Percentiles rank a stretch among this genome's conserved stretches.
phyloP scores from a whole-genome alignment of 1,140 invertebrate species.

The Venustaconcha ellipsiformis region DNA sequence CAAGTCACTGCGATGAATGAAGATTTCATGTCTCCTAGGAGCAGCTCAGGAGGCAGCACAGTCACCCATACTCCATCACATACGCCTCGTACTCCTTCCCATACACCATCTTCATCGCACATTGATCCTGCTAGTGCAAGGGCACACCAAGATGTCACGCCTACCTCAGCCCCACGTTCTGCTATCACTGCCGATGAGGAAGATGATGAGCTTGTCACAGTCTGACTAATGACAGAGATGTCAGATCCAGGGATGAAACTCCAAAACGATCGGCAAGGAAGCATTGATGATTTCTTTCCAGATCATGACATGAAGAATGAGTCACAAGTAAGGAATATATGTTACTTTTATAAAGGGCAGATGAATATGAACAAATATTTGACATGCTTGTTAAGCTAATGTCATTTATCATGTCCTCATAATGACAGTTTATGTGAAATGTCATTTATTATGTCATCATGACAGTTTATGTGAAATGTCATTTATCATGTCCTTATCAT shows the following conservation, averaged over 20 bases:
- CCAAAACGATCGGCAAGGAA: slow-evolving; percentile 23
- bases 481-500: too few relatives aligned
- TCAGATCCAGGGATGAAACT: slow-evolving; percentile 25
- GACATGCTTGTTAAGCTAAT: too few relatives aligned
- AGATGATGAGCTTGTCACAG: slow-evolving; percentile 44
- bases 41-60: slow-evolving; percentile 45
- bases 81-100: not conserved
- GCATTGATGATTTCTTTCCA: slow-evolving; percentile 36
- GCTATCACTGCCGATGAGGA: slow-evolving; percentile 46
- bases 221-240: slow-evolving; percentile 33
- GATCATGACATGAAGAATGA: slow-evolving; percentile 8
- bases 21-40: slow-evolving; percentile 53
- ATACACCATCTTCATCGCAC: not conserved
- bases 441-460: too few relatives aligned
- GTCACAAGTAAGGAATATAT: slow-evolving; percentile 13
- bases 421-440: too few relatives aligned
- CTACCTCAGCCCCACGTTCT: slow-evolving; percentile 51
- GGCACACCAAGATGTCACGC: slow-evolving; percentile 35
- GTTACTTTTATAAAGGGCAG: not conserved
- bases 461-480: too few relatives aligned
- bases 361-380: too few relatives aligned
- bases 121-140: not conserved
- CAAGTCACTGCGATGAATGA: slow-evolving; percentile 65
- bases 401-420: too few relatives aligned
- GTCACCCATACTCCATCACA: slow-evolving; percentile 48